Evolutionary conservation across 2,113 vertebrate species (phyloP), one percentile per base, ranked within the genome.

Genomic region (Syngnathus scovelli): DNA sequence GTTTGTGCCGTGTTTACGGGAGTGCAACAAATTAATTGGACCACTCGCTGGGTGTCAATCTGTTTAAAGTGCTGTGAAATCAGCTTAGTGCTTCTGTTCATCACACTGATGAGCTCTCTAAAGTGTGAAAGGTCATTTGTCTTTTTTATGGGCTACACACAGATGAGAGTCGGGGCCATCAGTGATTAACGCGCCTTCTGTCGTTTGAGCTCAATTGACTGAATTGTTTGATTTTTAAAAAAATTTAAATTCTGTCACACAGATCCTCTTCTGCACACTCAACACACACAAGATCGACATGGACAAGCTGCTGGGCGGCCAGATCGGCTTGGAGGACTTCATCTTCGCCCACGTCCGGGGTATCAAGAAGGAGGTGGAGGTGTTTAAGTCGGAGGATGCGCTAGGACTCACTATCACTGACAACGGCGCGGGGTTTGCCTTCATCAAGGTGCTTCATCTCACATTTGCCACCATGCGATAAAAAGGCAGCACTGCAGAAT

Each of bases 211-310:
- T 12, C 23, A 15, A 21, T 9, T 62, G 2, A 27, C 13, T 21
- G 49, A 19, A n/a, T 51, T 51, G 7, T n/a, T 19, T 21, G 3
- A 51, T 51, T 51, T 49, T 7, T 46, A 13, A 39, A 39, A 39
- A 39, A 39, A 39, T 3, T 3, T 39, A 39, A 39, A 56, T 61
- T 4, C 9, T 21, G 38, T 13, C 38, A 21, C 44, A 7, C 84
- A 99, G 97, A 96, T 99, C 79, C 88, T 99, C 78, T 99, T 95
- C 84, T 98, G 96, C 76, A 98, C 96, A 61, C 91, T 98, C 85
- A 98, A 98, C 83, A 99, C 96, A 43, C 94, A 97, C 80, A 99
- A 93, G 90, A 89, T 94, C 43, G 94, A 99, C 87, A 99, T 99
- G 97, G 94, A 93, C 33, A 98, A 92, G 79, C 93, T 99, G 60